phyloP scores from a whole-genome alignment of 1,140 invertebrate genomes.

The Orchestia grillus region DNA sequence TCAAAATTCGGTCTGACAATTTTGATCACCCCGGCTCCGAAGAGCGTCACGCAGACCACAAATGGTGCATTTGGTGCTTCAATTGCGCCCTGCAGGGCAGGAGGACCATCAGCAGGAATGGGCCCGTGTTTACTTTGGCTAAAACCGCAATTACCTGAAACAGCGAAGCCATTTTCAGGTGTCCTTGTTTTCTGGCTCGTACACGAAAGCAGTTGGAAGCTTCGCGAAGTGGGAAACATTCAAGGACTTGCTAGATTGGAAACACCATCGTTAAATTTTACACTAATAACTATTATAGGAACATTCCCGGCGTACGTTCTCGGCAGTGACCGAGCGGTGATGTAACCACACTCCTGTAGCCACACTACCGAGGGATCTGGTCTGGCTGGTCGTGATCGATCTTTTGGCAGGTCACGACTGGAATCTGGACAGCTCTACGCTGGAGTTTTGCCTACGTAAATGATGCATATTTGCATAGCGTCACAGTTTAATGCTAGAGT shows the following conservation, averaged over 20 bases:
- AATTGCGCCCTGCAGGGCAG: background rate
- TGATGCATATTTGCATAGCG: background rate
- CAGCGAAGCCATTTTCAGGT: background rate
- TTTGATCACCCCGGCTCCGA: background rate
- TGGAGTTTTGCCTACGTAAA: background rate
- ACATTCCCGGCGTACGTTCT: background rate
- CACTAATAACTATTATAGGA: background rate
- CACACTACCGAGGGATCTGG: background rate
- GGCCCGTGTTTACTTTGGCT: background rate
- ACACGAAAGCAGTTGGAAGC: background rate
- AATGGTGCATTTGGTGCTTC: background rate
- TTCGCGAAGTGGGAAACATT: background rate
- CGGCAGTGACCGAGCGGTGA: background rate
- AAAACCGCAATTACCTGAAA: background rate
- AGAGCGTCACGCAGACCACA: background rate
- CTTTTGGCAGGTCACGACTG: background rate
- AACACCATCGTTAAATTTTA: background rate
- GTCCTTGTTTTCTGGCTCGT: background rate
- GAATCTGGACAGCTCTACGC: background rate
- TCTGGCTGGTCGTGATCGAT: background rate
- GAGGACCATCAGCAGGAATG: background rate
- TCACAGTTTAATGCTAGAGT: background rate
- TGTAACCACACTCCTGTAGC: background rate
- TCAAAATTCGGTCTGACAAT: background rate
- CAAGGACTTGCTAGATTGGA: background rate